Conservation (phyloP, 2,113 vertebrate species). For the Lonchura striata region DNA sequence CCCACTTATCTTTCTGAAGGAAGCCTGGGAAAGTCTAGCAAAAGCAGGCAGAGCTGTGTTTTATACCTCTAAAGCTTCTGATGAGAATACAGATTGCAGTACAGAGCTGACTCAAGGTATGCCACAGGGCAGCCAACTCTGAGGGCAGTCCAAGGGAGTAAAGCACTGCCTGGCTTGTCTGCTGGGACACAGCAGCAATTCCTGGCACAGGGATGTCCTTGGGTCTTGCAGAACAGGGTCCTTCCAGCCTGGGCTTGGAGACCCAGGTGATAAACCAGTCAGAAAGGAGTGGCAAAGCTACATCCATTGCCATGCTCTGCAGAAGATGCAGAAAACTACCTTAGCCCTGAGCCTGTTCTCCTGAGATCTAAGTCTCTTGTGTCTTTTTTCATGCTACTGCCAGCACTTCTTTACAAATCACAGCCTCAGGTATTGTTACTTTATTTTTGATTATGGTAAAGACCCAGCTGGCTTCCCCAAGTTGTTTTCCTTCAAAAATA, state of each 20-base stretch:
- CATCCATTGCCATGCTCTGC: background rate
- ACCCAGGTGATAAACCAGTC: background rate
- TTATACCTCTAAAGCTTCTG: background rate
- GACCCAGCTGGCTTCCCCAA: background rate
- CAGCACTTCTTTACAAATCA: background rate
- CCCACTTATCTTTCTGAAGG: constrained; percentile 9
- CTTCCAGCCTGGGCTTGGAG: background rate
- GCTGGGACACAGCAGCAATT: background rate
- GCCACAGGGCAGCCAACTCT: background rate
- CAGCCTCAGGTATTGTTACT: background rate
- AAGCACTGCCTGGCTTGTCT: background rate
- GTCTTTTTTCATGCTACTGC: background rate
- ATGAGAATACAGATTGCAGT: background rate
- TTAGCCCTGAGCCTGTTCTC: background rate
- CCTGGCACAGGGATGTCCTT: background rate
- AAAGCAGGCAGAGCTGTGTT: background rate
- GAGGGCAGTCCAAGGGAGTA: background rate
- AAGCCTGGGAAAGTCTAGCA: constrained; percentile 21
- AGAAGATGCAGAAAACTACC: background rate
- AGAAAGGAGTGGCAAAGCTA: background rate
- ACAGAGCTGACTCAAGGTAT: background rate
- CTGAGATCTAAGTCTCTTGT: background rate
- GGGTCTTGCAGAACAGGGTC: accelerated
- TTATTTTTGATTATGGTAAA: background rate
- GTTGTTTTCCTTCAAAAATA: background rate